Percentiles rank a stretch among this genome's conserved stretches.
phyloP scores from a whole-genome alignment of 2,888 invertebrate species.

The Acanthoscelides obtectus region DNA sequence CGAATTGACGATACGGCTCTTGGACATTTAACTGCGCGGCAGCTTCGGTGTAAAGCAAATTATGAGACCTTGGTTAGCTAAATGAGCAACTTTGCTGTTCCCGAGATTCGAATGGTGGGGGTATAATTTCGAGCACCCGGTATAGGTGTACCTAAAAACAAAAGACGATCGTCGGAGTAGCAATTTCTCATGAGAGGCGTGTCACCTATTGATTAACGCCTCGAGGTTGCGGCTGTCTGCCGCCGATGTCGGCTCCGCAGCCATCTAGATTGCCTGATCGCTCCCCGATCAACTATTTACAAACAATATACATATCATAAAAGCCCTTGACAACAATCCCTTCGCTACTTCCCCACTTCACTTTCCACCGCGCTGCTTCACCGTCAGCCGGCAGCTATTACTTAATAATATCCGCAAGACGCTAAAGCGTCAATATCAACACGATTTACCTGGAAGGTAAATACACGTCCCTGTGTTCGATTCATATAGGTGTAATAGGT shows the following conservation, averaged over 20 bases:
- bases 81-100: too few relatives aligned
- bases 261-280: constrained; percentile 27
- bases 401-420: background rate
- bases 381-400: background rate
- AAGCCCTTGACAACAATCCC: constrained; percentile 9
- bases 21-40: too few relatives aligned
- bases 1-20: too few relatives aligned
- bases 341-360: constrained; percentile 8
- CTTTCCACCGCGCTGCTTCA: background rate
- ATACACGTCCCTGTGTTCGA: too few relatives aligned
- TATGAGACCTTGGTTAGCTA: too few relatives aligned
- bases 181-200: constrained; percentile 1
- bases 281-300: constrained; percentile 31
- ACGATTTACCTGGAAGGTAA: background rate
- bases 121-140: too few relatives aligned
- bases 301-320: constrained; percentile 27
- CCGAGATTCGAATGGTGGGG: too few relatives aligned
- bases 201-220: constrained; percentile 24
- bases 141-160: background rate
- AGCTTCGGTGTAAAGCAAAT: too few relatives aligned
- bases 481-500: too few relatives aligned
- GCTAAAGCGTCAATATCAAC: background rate
- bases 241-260: constrained; percentile 16
- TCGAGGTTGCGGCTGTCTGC: constrained; percentile 12
- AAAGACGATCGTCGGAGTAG: background rate